phyloP scores from a whole-genome alignment of 2,797 vertebrate genomes.

The Oreortyx pictus region DNA sequence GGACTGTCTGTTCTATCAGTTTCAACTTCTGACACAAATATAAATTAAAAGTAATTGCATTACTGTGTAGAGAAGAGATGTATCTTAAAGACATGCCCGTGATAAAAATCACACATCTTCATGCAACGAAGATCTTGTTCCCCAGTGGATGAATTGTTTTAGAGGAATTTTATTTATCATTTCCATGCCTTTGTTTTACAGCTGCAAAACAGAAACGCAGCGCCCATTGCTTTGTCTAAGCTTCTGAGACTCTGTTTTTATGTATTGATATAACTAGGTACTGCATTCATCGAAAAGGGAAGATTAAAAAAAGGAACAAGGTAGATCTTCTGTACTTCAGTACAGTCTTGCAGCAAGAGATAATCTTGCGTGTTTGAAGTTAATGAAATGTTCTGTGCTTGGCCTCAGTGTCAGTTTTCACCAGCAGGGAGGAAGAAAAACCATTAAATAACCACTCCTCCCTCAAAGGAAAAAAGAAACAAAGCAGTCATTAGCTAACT shows the following conservation, averaged over 20 bases:
- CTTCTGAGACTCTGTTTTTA: background rate
- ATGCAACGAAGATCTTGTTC: background rate
- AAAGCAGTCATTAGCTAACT: background rate
- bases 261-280: background rate
- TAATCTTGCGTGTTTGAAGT: background rate
- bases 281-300: background rate
- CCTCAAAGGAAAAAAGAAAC: background rate
- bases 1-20: background rate
- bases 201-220: background rate
- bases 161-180: background rate
- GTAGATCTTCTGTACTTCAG: no score
- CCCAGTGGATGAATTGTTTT: background rate
- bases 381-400: background rate
- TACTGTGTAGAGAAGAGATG: background rate
- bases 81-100: background rate
- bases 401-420: background rate
- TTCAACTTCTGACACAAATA: background rate
- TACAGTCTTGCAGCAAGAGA: background rate
- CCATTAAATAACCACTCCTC: fast-evolving
- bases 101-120: background rate
- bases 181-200: background rate
- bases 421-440: background rate
- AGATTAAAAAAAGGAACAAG: background rate
- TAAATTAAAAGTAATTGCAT: background rate
- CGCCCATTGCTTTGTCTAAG: background rate